Evolutionary conservation across 2,113 vertebrate genomes (phyloP).

Genomic region (Mola mola): DNA sequence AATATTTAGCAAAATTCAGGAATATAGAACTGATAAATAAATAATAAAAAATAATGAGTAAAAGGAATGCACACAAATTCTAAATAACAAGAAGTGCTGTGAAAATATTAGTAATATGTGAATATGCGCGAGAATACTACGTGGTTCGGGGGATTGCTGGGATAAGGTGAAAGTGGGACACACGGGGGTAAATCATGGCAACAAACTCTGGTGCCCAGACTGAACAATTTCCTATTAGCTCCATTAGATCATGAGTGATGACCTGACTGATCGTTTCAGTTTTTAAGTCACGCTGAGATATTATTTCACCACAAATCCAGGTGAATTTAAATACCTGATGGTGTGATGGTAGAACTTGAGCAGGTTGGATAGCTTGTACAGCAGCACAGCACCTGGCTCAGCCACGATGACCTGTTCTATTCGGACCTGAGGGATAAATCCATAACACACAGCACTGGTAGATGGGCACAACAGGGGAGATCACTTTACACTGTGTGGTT

Average conservation of each 20-base stretch:
- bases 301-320: neutral
- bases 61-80: neutral
- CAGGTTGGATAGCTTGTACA: slow-evolving; percentile 98
- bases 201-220: no score
- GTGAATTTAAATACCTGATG: slow-evolving; percentile 84
- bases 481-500: neutral
- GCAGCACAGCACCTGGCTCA: slow-evolving; percentile 94
- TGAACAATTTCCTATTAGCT: no score
- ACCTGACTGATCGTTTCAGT: neutral
- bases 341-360: slow-evolving; percentile 99
- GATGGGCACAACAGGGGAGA: neutral
- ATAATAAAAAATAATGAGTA: no score
- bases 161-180: no score
- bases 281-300: neutral
- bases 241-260: no score
- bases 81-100: no score
- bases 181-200: no score
- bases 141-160: no score
- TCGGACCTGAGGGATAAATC: slow-evolving; percentile 85
- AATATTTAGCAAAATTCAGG: no score
- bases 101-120: no score
- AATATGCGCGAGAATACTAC: no score
- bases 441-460: neutral
- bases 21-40: no score
- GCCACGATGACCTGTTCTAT: slow-evolving; percentile 98